phyloP scores from a whole-genome alignment of 2,797 vertebrate genomes.

The Vireo griseus region DNA sequence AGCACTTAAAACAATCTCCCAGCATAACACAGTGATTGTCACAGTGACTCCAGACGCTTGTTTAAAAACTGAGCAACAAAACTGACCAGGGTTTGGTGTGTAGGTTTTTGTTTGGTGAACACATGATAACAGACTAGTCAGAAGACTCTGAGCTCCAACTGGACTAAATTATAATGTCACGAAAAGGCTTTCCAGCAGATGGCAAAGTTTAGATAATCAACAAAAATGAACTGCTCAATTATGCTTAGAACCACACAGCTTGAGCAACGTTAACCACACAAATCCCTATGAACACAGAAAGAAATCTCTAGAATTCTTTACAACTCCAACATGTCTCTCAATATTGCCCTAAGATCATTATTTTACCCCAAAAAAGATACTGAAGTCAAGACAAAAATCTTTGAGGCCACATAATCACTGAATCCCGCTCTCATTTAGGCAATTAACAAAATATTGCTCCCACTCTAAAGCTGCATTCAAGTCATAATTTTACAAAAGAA shows the following conservation, averaged over 20 bases:
- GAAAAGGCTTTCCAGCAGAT: conserved; percentile 55
- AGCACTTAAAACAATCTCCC: background rate
- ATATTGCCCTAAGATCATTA: background rate
- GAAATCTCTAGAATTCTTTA: background rate
- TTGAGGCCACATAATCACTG: background rate
- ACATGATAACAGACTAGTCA: background rate
- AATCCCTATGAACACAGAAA: background rate
- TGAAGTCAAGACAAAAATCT: background rate
- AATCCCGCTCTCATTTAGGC: background rate
- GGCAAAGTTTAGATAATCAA: conserved; percentile 60
- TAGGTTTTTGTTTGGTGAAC: conserved; percentile 9
- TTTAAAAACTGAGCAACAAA: background rate
- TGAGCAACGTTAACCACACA: background rate
- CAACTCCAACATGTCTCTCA: background rate
- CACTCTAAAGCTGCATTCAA: background rate
- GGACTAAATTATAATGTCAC: conserved; percentile 30
- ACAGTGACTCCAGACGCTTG: background rate
- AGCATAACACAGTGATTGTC: background rate
- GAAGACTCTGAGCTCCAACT: conserved; percentile 21
- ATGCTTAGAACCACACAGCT: background rate
- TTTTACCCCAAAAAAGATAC: background rate
- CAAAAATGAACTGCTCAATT: conserved; percentile 17
- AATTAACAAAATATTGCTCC: background rate
- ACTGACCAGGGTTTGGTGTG: background rate
- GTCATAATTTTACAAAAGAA: background rate